Base-by-base conservation (phyloP, 2,113 vertebrate genomes). In the Neopipo cinnamomea region DNA sequence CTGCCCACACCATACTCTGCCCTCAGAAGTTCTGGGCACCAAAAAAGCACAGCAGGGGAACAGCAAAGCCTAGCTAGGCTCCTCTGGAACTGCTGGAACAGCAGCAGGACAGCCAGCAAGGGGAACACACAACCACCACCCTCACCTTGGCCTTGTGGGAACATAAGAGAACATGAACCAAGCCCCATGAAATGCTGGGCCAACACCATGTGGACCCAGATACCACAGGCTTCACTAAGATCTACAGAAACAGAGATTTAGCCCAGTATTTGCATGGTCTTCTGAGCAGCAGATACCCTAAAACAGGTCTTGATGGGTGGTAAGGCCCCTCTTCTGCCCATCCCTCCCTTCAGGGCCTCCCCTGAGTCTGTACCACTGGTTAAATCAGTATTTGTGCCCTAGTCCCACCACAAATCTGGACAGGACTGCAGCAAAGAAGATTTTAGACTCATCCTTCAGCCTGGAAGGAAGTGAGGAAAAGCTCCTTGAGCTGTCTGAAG, bases 121-220 rank as follows among this genome's bases (percentile, higher is more conserved):
- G 20, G 80, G 20, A 41, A 41, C 46, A 24, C 33, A 24, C 2
- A 2, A 61, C 0, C 2, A 24, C 12, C 35, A 41, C 65, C 53
- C 35, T 30, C 80, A 35, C 31, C 52, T 46, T 58, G 49, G 47
- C 37, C 16, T 10, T 30, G 31, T 7, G 59, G 78, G 23, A 58
- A 41, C n/a, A 17, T 5, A n/a, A 52, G 9, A 27, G 53, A 67
- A 15, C 42, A 24, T 4, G 8, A 47, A 35, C 35, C 1, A 6
- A 61, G 19, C 27, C 41, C 41, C 37, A 23, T 1, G 12, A 39
- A 75, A 56, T 1, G 4, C 0, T 3, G 23, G 56, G n/a, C 39
- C 53, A 61, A 18, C 30, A 20, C 50, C 55, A 15, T 5, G 6
- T 5, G 28, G 52, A 65, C 47, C 81, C 17, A n/a, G 35, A 66